Conservation (phyloP, 2,113 vertebrate species). For the Sebastes schlegelii region DNA sequence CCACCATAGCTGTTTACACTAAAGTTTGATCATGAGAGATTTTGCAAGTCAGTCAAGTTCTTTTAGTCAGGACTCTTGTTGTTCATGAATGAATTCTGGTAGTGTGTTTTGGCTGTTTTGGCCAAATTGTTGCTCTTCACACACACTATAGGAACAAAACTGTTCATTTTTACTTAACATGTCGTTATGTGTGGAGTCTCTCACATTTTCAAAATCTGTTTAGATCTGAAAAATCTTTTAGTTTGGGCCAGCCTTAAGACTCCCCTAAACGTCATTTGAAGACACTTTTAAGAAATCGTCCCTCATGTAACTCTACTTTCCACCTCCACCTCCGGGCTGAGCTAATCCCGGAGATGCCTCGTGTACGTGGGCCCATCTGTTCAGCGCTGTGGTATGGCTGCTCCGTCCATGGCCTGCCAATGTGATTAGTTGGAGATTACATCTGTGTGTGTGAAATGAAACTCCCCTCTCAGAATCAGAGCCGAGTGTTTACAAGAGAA, state of each 20-base stretch:
- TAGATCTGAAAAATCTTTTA: too few species aligned
- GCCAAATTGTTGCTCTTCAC: too few species aligned
- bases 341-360: conserved; percentile 67
- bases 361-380: conserved; percentile 72
- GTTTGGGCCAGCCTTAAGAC: neutral
- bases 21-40: too few species aligned
- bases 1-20: too few species aligned
- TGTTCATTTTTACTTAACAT: too few species aligned
- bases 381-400: conserved; percentile 58
- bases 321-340: conserved; percentile 51
- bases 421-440: conserved; percentile 81
- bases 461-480: conserved; percentile 62
- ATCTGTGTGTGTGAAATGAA: conserved; percentile 68
- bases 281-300: conserved; percentile 29
- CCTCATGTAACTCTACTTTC: conserved; percentile 37
- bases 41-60: too few species aligned
- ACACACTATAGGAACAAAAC: too few species aligned
- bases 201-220: too few species aligned
- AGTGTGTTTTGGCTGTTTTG: too few species aligned
- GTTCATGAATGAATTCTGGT: too few species aligned
- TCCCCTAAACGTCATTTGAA: conserved; percentile 16
- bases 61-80: too few species aligned
- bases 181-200: too few species aligned
- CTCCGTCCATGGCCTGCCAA: conserved; percentile 70
- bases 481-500: conserved; percentile 63